Conservation (phyloP, 2,113 vertebrate species). For the Urocynchramus pylzowi region DNA sequence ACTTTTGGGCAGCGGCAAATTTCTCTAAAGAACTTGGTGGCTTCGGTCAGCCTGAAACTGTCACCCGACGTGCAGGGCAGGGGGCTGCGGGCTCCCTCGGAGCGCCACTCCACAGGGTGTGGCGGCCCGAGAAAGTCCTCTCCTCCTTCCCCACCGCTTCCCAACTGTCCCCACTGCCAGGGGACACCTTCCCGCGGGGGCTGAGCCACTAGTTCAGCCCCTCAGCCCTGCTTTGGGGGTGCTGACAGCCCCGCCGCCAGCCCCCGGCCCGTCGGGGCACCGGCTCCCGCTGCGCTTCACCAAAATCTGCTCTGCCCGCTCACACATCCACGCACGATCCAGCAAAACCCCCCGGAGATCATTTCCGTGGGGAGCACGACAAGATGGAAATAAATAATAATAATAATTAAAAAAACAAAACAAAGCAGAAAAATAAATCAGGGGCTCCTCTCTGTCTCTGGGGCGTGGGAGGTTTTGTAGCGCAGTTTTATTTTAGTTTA, state of each 20-base stretch:
- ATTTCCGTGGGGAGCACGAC: background rate
- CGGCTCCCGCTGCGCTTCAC: background rate
- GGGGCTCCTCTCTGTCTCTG: background rate
- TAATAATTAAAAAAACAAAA: background rate
- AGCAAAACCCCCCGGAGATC: background rate
- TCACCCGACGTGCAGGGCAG: background rate
- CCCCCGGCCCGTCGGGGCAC: background rate
- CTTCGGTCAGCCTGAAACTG: background rate
- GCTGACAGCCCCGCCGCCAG: background rate
- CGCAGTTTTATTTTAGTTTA: conserved; percentile 28
- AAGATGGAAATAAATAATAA: background rate
- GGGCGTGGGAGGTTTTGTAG: conserved; percentile 14
- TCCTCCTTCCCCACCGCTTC: background rate
- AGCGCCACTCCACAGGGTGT: background rate
- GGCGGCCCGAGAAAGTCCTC: background rate
- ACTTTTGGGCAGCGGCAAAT: background rate
- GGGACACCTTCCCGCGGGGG: background rate
- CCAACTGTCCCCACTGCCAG: background rate
- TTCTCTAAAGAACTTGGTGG: background rate
- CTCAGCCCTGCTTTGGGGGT: background rate
- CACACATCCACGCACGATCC: background rate
- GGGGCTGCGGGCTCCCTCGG: background rate
- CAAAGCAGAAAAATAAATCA: background rate
- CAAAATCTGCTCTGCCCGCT: background rate
- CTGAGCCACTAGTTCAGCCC: background rate